Percentiles rank a stretch among this genome's conserved stretches.
phyloP scores from a whole-genome alignment of 37 sponge, comb jelly and placozoan species.

The Eunapius fragilis region DNA sequence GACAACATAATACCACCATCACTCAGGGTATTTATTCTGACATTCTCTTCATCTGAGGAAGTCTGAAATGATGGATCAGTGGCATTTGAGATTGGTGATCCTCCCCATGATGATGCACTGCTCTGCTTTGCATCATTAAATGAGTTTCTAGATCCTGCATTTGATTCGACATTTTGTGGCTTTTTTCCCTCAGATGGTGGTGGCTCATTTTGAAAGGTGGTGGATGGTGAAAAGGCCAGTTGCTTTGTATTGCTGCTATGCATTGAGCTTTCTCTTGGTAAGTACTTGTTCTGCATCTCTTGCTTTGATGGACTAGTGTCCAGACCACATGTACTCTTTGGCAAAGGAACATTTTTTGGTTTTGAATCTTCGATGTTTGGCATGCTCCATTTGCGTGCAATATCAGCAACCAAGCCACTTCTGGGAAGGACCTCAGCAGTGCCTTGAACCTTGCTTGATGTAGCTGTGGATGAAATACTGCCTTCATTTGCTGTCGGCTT shows the following conservation, averaged over 20 bases:
- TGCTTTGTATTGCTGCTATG: neutral
- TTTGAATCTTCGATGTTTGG: neutral
- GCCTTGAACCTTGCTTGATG: neutral
- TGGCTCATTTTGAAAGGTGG: no score
- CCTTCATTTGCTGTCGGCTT: neutral
- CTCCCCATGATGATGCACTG: no score
- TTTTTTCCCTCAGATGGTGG: no score
- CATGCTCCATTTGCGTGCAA: neutral
- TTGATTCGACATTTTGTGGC: no score
- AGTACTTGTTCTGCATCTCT: neutral
- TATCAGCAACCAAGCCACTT: neutral
- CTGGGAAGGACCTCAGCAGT: neutral
- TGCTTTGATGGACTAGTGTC: neutral
- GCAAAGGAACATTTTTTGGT: neutral
- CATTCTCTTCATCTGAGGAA: no score
- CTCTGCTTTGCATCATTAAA: no score
- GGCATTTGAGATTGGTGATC: no score
- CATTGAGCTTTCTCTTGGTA: neutral
- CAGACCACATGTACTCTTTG: neutral
- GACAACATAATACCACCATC: no score
- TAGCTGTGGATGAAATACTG: neutral
- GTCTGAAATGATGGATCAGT: no score
- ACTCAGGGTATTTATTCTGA: no score
- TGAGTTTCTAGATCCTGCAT: no score
- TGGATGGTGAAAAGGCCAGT: neutral